Conservation (phyloP, 2,888 invertebrate species). For the Kuschelorhynchus macadamiae region DNA sequence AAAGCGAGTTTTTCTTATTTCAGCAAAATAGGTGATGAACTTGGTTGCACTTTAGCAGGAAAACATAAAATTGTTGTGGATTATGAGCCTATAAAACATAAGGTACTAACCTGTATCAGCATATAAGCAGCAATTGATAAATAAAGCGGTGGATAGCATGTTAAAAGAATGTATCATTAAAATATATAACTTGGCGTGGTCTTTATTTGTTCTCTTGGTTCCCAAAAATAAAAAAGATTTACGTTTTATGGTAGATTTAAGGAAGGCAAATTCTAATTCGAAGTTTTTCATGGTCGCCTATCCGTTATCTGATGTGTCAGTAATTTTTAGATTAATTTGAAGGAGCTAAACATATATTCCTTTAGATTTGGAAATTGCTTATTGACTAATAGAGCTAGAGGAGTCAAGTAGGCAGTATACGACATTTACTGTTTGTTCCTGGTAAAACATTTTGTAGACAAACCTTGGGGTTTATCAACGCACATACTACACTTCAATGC, state of each 20-base stretch:
- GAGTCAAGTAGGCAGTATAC: too few relatives aligned
- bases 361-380: too few relatives aligned
- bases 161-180: slow-evolving; percentile 54
- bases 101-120: slow-evolving; percentile 55
- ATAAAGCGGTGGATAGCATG: slow-evolving; percentile 59
- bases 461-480: too few relatives aligned
- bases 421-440: too few relatives aligned
- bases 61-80: too few relatives aligned
- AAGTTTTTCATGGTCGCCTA: neutral
- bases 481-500: too few relatives aligned
- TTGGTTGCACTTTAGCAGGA: too few relatives aligned
- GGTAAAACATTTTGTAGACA: too few relatives aligned
- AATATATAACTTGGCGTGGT: slow-evolving; percentile 52
- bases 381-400: too few relatives aligned
- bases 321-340: too few relatives aligned
- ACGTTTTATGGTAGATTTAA: slow-evolving; percentile 56
- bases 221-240: slow-evolving; percentile 53
- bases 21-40: neutral
- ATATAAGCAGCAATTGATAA: slow-evolving; percentile 48
- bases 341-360: neutral
- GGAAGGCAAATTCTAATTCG: slow-evolving; percentile 30
- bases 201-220: slow-evolving; percentile 54
- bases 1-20: neutral
- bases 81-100: slow-evolving; percentile 19
- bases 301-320: neutral